Evolutionary conservation across 2,888 invertebrate genomes (phyloP), one percentile per base, ranked within the genome.

Genomic region (Sinodicranocentrus sp.): DNA sequence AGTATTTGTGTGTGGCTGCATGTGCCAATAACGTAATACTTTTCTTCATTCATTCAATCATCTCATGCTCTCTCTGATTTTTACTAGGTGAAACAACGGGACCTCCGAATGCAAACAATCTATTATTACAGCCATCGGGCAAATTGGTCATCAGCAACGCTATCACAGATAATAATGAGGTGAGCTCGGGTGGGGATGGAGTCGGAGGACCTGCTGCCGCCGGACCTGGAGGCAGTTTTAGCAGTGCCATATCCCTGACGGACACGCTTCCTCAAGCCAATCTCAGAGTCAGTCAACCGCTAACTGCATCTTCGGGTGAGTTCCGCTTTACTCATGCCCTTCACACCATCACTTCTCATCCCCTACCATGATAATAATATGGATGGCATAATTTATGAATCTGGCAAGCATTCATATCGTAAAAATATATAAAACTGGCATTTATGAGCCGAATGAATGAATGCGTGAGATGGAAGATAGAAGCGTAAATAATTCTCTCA

Each of bases 71-170:
- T 43, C 13, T 39, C 15, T 54, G 21, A 39, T 76, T 75, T 68
- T 82, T 78, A 59, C 52, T 84, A 87, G 87, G 87, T 78, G 87
- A 87, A 63, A 78, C 87, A 61, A 85, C 84, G 70, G 87, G 87
- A 77, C 44, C 77, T 67, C 77, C 77, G 59, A 77, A 77, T 44
- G 59, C 68, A 26, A 68, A 68, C 67, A 63, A 44, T 63, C 26
- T 67, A 59, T 23, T 39, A 33, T 28, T 65, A 23, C 61, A 67
- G 67, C 63, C 75, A 63, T 48, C 72, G 63, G 28, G 52, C 52
- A 65, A 61, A 65, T 57, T 73, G 63, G 61, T 21, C 48, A 48
- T 44, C n/a, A 44, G 28, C 21, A 77, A 39, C 25, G 26, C 13
- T 23, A 10, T 77, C 25, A 17, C 17, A 21, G 33, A 43, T 28